Base-by-base conservation (phyloP, 1,140 invertebrate genomes). In the Lepidurus arcticus region DNA sequence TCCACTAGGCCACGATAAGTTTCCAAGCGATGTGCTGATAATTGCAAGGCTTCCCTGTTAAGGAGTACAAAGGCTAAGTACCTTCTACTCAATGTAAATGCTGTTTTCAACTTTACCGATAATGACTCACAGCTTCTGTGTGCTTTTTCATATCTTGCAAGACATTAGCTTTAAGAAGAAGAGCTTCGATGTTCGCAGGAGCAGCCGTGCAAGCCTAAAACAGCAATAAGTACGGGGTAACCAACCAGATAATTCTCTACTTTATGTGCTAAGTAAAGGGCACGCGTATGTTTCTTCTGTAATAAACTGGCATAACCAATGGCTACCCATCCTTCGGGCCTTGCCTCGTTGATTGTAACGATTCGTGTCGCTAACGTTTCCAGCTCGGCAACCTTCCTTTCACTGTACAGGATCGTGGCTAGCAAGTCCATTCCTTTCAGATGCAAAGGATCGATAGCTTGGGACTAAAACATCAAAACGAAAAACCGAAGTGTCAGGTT, bases 1-100 rank as follows among this genome's bases (percentile, higher is more conserved):
- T 92, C 89, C 7, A 92, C 89, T 43, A 93, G 83, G 34, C 91
- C 91, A 85, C 91, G 89, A 81, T 93, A 89, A 6, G 89, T 88
- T 83, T 93, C 92, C 83, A 86, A 90, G 81, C 88, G 83, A 81
- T 87, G 85, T 8, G 88, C 87, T 44, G 87, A 86, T 44, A 88
- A 84, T 81, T 90, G 88, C 80, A 91, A 87, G 0, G 91, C 92
- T 84, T 93, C 91, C 81, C 78, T 78, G 42, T 76, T 44, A 42
- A 42, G 7, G 73, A 26, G 0, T 65, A 5, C 34, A 78, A 8
- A 6, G 16, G 16, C 24, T 75, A 75, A 16, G 11, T 34, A 24
- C 7, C 26, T n/a, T 21, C 43, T 9, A n/a, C 24, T 76, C 21
- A 13, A 21, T n/a, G 13, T 7, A 13, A 65, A 65, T 65, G 5